Percentiles rank a stretch among this genome's conserved stretches.
These are phyloP conservation scores for Virgularia gustaviana DNA, from an alignment of 92 coral and sea anemone species.

Conservation along the genomic window DNA sequence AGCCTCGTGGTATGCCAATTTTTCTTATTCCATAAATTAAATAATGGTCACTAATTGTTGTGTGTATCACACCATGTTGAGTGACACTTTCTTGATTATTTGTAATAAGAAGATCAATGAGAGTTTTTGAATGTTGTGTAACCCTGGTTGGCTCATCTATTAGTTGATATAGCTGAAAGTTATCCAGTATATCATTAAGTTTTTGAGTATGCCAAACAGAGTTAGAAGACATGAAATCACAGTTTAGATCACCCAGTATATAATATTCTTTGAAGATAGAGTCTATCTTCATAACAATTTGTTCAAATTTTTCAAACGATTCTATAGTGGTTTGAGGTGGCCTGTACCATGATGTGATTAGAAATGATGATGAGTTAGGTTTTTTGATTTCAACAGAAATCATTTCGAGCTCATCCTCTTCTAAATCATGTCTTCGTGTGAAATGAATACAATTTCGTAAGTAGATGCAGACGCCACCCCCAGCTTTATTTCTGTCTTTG, in stretches of 20 bases:
- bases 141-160: constrained; percentile 50
- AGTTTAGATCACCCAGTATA: constrained; percentile 51
- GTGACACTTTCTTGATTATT: constrained; percentile 31
- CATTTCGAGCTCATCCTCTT: constrained; percentile 33
- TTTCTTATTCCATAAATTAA: constrained; percentile 47
- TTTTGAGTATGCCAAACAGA: constrained; percentile 40
- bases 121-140: constrained; percentile 31
- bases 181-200: constrained; percentile 42
- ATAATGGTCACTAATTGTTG: constrained; percentile 42
- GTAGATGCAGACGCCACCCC: constrained; percentile 49
- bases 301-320: constrained; percentile 34
- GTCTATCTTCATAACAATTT: constrained; percentile 15
- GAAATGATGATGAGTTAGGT: constrained; percentile 20
- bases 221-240: constrained; percentile 16
- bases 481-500: constrained; percentile 29
- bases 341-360: constrained; percentile 46
- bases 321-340: constrained; percentile 34
- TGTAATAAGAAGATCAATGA: constrained; percentile 44
- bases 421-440: constrained; percentile 12
- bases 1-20: constrained; percentile 41
- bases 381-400: constrained; percentile 34
- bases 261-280: constrained; percentile 30
- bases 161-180: constrained; percentile 41
- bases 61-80: constrained; percentile 34
- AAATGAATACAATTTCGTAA: constrained; percentile 31